Base-by-base conservation (phyloP, 1,140 invertebrate species). In the Hyphantria cunea region DNA sequence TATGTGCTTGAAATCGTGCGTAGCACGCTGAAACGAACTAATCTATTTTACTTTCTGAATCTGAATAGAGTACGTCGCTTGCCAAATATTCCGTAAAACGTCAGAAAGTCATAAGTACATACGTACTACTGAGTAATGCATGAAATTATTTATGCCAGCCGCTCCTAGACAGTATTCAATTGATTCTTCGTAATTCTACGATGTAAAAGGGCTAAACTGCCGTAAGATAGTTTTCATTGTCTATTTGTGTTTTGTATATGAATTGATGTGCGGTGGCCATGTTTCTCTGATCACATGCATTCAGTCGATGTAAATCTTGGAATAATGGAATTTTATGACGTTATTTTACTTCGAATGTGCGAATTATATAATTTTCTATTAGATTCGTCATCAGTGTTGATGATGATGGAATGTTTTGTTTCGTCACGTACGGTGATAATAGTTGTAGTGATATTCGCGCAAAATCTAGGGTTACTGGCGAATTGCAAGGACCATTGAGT, bases 41-140 rank as follows among this genome's bases (percentile, higher is more conserved):
- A 78, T 72, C 55, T 69, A 66, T 81, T 78, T 79, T 78, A 77
- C 79, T 69, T 78, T 82, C 75, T 73, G 76, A 77, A 78, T 82
- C 75, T 73, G 17, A 25, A 5, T 83, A 82, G 78, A 81, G 82
- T 87, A 82, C 76, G 84, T 84, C 74, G 83, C 82, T 86, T 90
- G 87, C 87, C 87, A 90, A 90, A 90, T 90, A 89, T 86, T 89
- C 85, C 84, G 84, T 90, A 89, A 90, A 89, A 90, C 87, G 85
- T 90, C 87, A 89, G 87, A 90, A 86, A 90, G 88, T 89, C 84
- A 80, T 80, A 89, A 84, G 84, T 90, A 90, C 86, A 81, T 89
- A 90, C 86, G 78, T 85, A 81, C 84, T 81, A 84, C 84, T 85
- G 82, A 86, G 84, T 87, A 90, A 85, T 86, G 80, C 84, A 86